Evolutionary conservation across 2,113 vertebrate genomes (phyloP), one percentile per base, ranked within the genome.

Genomic region (Ammodytes dubius): DNA sequence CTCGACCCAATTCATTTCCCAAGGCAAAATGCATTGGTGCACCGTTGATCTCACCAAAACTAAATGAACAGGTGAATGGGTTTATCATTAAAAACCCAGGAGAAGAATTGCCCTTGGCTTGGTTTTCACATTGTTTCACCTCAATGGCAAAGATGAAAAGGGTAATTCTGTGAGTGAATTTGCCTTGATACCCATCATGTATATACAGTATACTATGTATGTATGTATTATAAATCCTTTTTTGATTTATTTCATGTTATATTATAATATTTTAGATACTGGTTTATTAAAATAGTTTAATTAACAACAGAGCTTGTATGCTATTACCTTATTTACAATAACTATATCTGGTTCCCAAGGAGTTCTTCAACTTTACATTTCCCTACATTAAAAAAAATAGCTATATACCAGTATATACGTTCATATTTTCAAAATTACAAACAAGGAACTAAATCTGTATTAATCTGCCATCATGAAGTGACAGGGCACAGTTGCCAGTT

Each of bases 1-100:
- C 45, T 54, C 50, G 17, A 43, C 19, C 59, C 47, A 61, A 71
- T 77, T 77, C 54, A 78, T 80, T 82, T 82, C 58, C 27, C 70
- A 84, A 78, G 85, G 85, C 61, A 66, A 61, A 65, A 58, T 27
- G 27, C 27, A 27, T 50, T 63, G 40, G 56, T 39, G 19, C 56
- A 54, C 40, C 70, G 46, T 39, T 77, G 52, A 65, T 71, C 65
- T 60, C 8, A 35, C 50, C 59, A 50, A 40, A 77, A 49, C 35
- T 7, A 14, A 80, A 74, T 69, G 54, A 60, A 69, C 69, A 79
- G 39, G 60, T 39, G 47, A 54, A 70, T 39, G 12, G 6, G 47
- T 71, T 65, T 63, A 39, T 70, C 75, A 47, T 39, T 70, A 39
- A 73, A 74, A 77, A 74, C 4, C 53, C 50, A 76, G 76, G 61